Percentiles rank a stretch among this genome's conserved stretches.
Conservation (phyloP, 2,797 vertebrate species). For the Rhinoraja longicauda region DNA sequence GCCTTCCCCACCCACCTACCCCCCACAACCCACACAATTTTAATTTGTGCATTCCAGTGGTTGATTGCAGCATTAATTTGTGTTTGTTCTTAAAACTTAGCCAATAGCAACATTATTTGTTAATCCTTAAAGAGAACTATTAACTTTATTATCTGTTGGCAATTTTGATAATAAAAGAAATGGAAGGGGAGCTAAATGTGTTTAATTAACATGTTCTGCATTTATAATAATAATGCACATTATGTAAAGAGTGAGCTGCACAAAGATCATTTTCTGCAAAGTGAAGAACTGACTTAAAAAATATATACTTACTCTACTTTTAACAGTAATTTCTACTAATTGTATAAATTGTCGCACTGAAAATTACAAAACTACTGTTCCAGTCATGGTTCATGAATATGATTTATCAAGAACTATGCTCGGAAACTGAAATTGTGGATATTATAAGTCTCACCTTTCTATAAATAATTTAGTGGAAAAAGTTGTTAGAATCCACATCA, state of each 20-base stretch:
- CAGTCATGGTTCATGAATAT: not conserved
- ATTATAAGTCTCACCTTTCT: not conserved
- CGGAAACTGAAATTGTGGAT: not conserved
- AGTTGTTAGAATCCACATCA: not conserved
- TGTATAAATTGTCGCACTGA: not conserved
- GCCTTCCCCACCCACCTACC: not conserved
- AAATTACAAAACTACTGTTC: not conserved
- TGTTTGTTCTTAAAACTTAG: not conserved
- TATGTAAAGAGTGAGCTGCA: not conserved
- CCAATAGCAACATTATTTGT: not conserved
- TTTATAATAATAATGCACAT: not conserved
- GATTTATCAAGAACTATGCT: no score
- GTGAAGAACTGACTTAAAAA: not conserved
- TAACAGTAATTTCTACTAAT: not conserved
- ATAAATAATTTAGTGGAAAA: slow-evolving; percentile 20
- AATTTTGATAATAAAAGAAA: not conserved
- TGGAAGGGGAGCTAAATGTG: not conserved
- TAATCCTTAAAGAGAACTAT: not conserved
- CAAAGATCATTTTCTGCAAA: not conserved
- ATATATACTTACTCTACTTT: not conserved
- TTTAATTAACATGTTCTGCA: not conserved
- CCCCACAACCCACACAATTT: not conserved
- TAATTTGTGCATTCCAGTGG: no score
- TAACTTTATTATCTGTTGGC: not conserved
- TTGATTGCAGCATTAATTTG: not conserved